Percentiles rank a stretch among this genome's conserved stretches.
These are phyloP conservation scores for Holothuria leucospilota DNA, from an alignment of 53 echinoderm and acorn worm species.

Conservation along the genomic window DNA sequence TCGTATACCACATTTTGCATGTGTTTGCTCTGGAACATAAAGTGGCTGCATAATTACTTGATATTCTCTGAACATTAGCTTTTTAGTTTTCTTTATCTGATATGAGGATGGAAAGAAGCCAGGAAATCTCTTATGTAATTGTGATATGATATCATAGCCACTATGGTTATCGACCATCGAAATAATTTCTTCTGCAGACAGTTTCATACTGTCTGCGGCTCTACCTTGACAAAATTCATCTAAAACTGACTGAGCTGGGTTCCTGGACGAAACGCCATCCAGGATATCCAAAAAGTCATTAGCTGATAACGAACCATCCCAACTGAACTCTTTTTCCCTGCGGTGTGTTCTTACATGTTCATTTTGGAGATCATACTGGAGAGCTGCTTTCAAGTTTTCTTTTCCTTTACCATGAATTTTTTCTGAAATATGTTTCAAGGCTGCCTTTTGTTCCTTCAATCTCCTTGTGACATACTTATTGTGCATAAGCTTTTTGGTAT, in stretches of 20 bases:
- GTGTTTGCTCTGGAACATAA: neutral
- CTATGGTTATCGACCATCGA: slow-evolving; percentile 35
- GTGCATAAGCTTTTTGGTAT: no score
- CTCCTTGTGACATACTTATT: no score
- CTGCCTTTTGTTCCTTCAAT: no score
- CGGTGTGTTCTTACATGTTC: no score
- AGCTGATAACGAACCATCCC: neutral
- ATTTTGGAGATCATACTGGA: no score
- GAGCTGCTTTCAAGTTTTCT: no score
- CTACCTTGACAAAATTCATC: neutral
- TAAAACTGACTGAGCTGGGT: neutral
- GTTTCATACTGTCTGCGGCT: neutral
- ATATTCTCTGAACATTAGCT: slow-evolving; percentile 15
- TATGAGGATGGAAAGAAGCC: neutral
- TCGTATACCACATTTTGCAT: neutral
- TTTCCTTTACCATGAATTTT: no score
- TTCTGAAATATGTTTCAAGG: no score
- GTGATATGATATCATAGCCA: slow-evolving; percentile 21
- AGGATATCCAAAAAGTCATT: neutral
- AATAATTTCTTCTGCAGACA: slow-evolving; percentile 34
- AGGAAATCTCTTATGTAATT: slow-evolving; percentile 27
- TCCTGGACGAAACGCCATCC: neutral
- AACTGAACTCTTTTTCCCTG: neutral
- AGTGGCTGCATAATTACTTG: slow-evolving; percentile 5
- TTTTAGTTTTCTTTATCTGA: neutral